Evolutionary conservation across 1,140 invertebrate genomes (phyloP), one percentile per base, ranked within the genome.

Genomic region (Muscidifurax raptorellus): DNA sequence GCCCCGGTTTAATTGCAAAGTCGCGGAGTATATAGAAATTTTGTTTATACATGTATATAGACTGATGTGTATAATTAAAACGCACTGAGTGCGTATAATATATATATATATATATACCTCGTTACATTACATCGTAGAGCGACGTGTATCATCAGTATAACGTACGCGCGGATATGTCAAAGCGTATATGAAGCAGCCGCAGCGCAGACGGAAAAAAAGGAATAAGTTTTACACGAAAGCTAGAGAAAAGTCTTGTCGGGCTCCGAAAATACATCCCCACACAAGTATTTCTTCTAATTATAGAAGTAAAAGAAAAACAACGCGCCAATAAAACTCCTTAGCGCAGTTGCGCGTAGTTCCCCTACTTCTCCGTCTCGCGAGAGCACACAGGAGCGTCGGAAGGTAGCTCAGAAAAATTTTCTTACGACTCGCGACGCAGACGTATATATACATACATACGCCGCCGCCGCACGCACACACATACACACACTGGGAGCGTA

Each of bases 261-360:
- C 71, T 78, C 84, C 75, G 72, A 82, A 85, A 85, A 85, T 85
- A 85, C 64, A 69, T 32, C 52, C 84, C 18, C 67, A 9, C 74
- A 40, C 7, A 78, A 82, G 67, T 78, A 85, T 85, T 78, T 79
- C 59, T 66, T 82, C 84, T 82, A 85, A 85, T 85, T 85, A 82
- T 85, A 82, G 84, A 52, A 22, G 66, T 64, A 76, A 82, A 82
- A 72, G 66, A 82, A 85, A 77, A 82, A 76, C 80, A 79, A 69
- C 10, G 36, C 64, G n/a, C 80, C 80, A 82, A 82, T 85, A 85
- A 82, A 85, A 77, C 78, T 80, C 67, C 66, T 79, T 74, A 77
- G 47, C 66, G 1, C 67, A 79, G 82, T 36, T 44, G 59, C n/a
- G 27, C 40, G 47, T 27, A 36, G 69, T 78, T 30, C 75, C 28